Conservation (phyloP, 1,140 invertebrate genomes). For the Agrypnia vestita region DNA sequence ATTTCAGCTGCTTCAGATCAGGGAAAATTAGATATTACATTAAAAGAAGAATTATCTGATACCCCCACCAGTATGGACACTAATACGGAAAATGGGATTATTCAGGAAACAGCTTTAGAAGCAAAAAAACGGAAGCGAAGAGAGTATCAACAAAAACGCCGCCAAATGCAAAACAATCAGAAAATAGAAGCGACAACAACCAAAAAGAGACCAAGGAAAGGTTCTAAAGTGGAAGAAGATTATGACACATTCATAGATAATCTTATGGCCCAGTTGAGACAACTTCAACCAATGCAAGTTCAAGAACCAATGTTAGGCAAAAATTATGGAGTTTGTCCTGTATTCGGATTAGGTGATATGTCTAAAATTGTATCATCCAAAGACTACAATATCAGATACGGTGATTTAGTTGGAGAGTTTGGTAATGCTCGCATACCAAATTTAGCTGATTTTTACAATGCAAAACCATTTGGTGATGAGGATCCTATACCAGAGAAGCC, state of each 20-base stretch:
- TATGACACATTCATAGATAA: slow-evolving; percentile 93
- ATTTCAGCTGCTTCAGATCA: slow-evolving; percentile 75
- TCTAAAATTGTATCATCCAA: slow-evolving; percentile 79
- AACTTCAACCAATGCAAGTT: slow-evolving; percentile 88
- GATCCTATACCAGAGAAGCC: slow-evolving; percentile 82
- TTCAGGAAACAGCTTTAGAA: slow-evolving; percentile 72
- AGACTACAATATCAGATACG: slow-evolving; percentile 81
- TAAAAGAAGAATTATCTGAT: slow-evolving; percentile 75
- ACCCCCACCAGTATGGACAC: slow-evolving; percentile 53
- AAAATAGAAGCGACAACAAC: slow-evolving; percentile 75
- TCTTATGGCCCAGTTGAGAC: slow-evolving; percentile 87
- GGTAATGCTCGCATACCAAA: slow-evolving; percentile 82
- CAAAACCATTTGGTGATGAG: slow-evolving; percentile 86
- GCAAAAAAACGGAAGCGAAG: slow-evolving; percentile 86
- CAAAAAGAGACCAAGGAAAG: slow-evolving; percentile 88
- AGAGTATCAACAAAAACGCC: slow-evolving; percentile 88
- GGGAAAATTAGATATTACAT: slow-evolving; percentile 72
- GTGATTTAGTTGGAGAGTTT: slow-evolving; percentile 85
- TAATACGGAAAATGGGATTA: slow-evolving; percentile 65
- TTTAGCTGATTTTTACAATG: slow-evolving; percentile 86
- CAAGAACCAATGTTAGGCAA: slow-evolving; percentile 89
- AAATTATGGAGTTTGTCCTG: slow-evolving; percentile 86
- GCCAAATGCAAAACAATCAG: slow-evolving; percentile 76
- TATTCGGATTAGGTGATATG: slow-evolving; percentile 87
- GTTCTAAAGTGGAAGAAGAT: slow-evolving; percentile 91